Evolutionary conservation across 2,113 vertebrate genomes (phyloP), one percentile per base, ranked within the genome.

Genomic region (Gnathonemus echidnorhynchus): DNA sequence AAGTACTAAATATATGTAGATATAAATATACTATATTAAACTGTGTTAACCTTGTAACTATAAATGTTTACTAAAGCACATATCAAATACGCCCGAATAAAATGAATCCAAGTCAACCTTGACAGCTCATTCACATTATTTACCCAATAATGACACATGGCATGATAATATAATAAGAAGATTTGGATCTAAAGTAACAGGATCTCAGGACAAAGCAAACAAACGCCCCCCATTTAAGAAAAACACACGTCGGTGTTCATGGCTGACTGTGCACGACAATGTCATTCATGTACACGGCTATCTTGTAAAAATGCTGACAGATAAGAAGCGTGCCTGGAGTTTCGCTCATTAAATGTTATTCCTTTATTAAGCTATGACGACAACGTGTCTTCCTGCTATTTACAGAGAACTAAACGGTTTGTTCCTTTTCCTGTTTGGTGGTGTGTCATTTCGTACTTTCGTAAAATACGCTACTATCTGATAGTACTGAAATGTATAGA

Each of bases 161-260:
- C 11, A 80, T 19, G 74, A 80, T 80, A 48, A 85, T 45, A 17
- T n/a, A 77, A 86, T n/a, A 42, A 50, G 45, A 27, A 3, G 8
- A 35, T 7, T 19, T 35, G 49, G 19, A 21, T 53, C 10, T 53
- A 35, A 35, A 87, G 49, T 31, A 48, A 52, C 13, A 53, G 88
- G 70, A 80, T n/a, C 49, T 31, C 70, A 8, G 77, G 19, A 89
- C 88, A 89, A 89, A 84, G 50, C 88, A 83, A 35, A 89, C 49
- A 89, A 83, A 89, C 88, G 74, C 31, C 88, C 88, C 88, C 88
- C 48, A 62, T 77, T 53, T 53, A 27, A 80, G 77, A 50, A 39
- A 8, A 74, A 66, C 45, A 66, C 45, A 88, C 58, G 48, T 48
- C 88, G 83, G 2, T 48, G 83, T 85, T 21, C 42, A 45, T 85